Evolutionary conservation across 2,113 vertebrate species (phyloP).

Genomic region (Actenoides lindsayi): DNA sequence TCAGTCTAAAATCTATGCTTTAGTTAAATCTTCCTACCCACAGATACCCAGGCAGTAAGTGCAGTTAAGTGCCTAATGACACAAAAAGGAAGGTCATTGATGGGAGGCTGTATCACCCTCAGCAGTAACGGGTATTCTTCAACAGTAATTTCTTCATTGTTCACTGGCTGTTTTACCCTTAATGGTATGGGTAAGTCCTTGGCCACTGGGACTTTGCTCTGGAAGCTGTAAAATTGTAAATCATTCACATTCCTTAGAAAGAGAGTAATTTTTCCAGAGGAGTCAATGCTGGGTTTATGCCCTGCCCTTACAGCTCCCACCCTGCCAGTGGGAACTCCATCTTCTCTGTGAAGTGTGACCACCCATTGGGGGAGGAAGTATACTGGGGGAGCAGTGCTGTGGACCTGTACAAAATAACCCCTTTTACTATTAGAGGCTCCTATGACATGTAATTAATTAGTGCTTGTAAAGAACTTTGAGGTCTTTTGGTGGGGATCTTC

Average conservation of each 20-base stretch:
- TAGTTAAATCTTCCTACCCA: background rate
- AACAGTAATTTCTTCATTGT: background rate
- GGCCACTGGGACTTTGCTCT: background rate
- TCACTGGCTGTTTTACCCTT: background rate
- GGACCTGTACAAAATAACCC: background rate
- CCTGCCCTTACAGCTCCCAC: background rate
- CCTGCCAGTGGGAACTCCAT: accelerated
- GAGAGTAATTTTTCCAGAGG: background rate
- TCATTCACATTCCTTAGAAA: background rate
- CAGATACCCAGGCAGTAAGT: background rate
- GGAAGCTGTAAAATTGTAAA: background rate
- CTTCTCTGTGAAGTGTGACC: background rate
- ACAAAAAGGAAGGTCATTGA: background rate
- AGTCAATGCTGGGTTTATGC: background rate
- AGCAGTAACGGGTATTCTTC: background rate
- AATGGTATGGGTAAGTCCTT: background rate
- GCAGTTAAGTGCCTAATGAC: background rate
- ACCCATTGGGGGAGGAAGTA: background rate
- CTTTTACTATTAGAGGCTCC: background rate
- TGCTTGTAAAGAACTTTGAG: background rate
- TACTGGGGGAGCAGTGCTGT: accelerated
- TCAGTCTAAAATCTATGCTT: background rate
- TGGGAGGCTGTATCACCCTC: background rate
- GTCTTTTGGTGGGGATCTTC: background rate
- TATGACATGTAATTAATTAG: background rate